phyloP scores from a whole-genome alignment of 2,113 vertebrate genomes.

The Heterocephalus glaber region DNA sequence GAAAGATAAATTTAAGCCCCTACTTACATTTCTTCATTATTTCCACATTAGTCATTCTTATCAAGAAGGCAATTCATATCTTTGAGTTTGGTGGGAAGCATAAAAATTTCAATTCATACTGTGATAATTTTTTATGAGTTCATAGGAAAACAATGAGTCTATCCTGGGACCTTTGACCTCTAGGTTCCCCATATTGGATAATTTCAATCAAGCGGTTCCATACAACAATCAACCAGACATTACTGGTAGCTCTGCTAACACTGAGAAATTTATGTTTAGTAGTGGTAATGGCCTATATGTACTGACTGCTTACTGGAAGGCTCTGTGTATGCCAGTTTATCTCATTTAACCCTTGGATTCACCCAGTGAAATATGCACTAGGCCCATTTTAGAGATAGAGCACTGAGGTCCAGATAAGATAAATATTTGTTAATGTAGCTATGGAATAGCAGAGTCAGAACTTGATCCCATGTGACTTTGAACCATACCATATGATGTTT shows the following conservation, averaged over 20 bases:
- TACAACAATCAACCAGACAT: neutral
- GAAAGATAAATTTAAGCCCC: neutral
- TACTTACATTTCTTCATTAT: neutral
- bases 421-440: neutral
- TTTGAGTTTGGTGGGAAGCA: conserved; percentile 7
- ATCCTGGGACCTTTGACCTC: neutral
- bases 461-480: neutral
- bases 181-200: conserved; percentile 5
- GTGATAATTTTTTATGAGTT: conserved; percentile 1
- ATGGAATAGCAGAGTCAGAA: neutral
- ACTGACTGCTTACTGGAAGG: neutral
- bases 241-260: neutral
- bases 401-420: neutral
- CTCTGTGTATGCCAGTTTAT: conserved; percentile 34
- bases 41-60: neutral
- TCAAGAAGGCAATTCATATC: neutral
- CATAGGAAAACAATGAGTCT: neutral
- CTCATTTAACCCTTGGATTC: conserved; percentile 46
- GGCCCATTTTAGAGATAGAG: neutral
- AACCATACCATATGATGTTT: neutral
- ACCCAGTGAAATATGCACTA: neutral
- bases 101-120: neutral
- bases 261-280: conserved; percentile 30
- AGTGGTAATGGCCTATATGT: neutral
- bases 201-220: neutral